phyloP scores from a whole-genome alignment of 2,888 invertebrate genomes.

The Entomobrya proxima region DNA sequence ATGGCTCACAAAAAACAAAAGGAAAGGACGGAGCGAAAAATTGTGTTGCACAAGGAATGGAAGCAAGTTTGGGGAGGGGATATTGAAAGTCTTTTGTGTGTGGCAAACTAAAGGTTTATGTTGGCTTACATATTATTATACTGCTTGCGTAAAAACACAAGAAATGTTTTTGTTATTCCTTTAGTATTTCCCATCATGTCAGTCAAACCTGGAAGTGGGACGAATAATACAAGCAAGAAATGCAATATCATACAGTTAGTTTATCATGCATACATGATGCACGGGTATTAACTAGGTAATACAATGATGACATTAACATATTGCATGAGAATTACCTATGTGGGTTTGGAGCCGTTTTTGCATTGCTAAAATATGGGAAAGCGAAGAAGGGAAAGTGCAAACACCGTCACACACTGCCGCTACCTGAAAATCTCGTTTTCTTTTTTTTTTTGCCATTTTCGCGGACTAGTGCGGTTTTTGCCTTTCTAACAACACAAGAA shows the following conservation, averaged over 20 bases:
- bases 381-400: conserved; percentile 1
- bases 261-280: background rate
- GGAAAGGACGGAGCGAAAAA: no score
- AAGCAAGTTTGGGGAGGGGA: no score
- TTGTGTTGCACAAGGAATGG: background rate
- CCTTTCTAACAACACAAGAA: no score
- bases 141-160: no score
- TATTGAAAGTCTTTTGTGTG: no score
- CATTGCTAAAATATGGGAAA: background rate
- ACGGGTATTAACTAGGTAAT: background rate
- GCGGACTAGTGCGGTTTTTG: conserved; percentile 20
- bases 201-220: no score
- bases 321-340: background rate
- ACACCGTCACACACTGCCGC: background rate
- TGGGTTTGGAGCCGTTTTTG: background rate
- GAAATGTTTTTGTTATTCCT: no score
- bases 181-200: no score
- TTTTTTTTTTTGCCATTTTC: background rate
- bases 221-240: no score
- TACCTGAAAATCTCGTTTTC: background rate
- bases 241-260: no score
- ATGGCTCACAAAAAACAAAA: background rate
- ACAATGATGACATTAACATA: conserved; percentile 16
- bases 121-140: no score
- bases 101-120: no score